Percentiles rank a stretch among this genome's conserved stretches.
Conservation (phyloP, 2,113 vertebrate genomes). For the Sinocyclocheilus grahami region DNA sequence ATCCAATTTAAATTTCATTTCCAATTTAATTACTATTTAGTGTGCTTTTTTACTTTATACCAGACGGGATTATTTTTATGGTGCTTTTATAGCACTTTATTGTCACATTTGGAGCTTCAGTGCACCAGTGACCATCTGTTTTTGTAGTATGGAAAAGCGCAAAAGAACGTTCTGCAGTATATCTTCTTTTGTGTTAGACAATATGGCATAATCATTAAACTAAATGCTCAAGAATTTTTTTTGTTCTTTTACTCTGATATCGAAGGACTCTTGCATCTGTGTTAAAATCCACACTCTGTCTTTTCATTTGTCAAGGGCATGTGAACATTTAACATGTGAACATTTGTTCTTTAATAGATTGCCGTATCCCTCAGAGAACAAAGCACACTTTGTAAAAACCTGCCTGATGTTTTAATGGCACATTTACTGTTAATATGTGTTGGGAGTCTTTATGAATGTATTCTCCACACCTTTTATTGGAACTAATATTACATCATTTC, state of each 20-base stretch:
- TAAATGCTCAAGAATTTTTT: not conserved
- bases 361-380: constrained; percentile 14
- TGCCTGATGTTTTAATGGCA: constrained; percentile 33
- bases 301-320: not conserved
- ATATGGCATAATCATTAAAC: not conserved
- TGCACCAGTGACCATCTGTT: not conserved
- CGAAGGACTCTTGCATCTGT: not conserved
- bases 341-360: constrained; percentile 38
- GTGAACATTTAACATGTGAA: constrained; percentile 12
- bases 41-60: not conserved
- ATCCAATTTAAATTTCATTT: not conserved
- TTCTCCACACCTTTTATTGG: constrained; percentile 37
- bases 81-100: not conserved
- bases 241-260: not conserved
- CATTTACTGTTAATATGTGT: constrained; percentile 16
- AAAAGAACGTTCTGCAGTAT: not conserved
- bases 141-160: constrained; percentile 1
- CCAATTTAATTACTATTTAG: not conserved
- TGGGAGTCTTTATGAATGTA: constrained; percentile 26
- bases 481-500: constrained; percentile 42
- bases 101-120: not conserved
- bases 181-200: not conserved
- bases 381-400: constrained; percentile 44
- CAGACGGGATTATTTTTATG: not conserved
- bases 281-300: not conserved